Evolutionary conservation across 2,113 vertebrate genomes (phyloP).

Genomic region (Xiphophorus maculatus): DNA sequence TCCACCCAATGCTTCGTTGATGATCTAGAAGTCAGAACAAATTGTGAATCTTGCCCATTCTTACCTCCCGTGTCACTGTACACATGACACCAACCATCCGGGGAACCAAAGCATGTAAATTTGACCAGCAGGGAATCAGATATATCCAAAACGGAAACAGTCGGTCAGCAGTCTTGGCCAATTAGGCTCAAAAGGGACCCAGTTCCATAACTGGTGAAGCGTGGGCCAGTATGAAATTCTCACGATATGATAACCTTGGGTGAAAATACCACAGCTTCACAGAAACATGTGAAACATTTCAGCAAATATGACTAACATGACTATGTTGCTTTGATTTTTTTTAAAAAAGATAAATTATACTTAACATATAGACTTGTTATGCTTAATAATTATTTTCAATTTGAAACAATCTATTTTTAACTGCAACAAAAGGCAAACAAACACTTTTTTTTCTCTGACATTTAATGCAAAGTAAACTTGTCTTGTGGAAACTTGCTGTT

Average conservation of each 20-base stretch:
- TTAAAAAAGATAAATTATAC: neutral
- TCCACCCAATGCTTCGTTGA: neutral
- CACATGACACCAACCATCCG: neutral
- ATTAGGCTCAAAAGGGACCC: neutral
- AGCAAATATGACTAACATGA: neutral
- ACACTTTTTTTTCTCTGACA: neutral
- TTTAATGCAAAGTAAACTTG: neutral
- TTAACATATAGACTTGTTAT: too few species aligned
- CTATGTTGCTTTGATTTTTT: neutral
- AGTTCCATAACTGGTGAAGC: neutral
- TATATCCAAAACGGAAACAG: neutral
- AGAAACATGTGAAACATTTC: neutral
- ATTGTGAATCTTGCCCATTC: neutral
- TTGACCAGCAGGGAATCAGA: neutral
- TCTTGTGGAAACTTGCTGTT: neutral
- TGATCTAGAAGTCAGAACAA: neutral
- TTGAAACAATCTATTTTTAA: too few species aligned
- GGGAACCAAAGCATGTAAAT: neutral
- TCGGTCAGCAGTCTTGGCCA: neutral
- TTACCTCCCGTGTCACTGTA: neutral
- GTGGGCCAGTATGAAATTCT: neutral
- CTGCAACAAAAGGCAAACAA: neutral
- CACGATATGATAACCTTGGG: neutral
- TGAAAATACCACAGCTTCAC: neutral
- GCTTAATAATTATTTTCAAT: too few species aligned